Base-by-base conservation (phyloP, 1,140 invertebrate genomes). In the Chironomus tepperi region DNA sequence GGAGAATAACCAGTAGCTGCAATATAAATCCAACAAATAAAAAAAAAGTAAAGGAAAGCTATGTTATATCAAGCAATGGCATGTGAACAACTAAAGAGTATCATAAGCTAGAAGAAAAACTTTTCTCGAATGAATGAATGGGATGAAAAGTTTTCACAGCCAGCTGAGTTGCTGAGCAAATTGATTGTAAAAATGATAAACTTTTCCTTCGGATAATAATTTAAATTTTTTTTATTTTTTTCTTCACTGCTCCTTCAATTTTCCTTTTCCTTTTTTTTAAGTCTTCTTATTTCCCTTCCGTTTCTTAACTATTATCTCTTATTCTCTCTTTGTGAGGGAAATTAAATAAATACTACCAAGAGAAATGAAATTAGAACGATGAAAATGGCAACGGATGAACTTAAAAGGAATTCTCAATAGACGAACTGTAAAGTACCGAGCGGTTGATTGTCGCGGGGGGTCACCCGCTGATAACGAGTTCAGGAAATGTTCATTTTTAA, bases 181-280 rank as follows among this genome's bases (percentile, higher is more conserved):
- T 70, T 70, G 65, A 70, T 70, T 70, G 65, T 70, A 70, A 70
- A 70, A 70, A 70, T 70, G 65, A 70, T 70, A 70, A 70, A 70
- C 65, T 70, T 70, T 70, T 18, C 18, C 47, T 57, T 57, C 10
- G 65, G 16, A 70, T 70, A 70, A 70, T 70, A 70, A 70, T 70
- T 70, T 70, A 19, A 21, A 70, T 10, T 67, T 70, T 6, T 8
- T 70, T 18, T 70, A 16, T 16, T 16, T 67, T 12, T 67, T 8
- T 7, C 57, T 12, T n/a, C 3, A 7, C 15, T 47, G 43, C 43
- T 3, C 43, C 15, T n/a, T n/a, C n/a, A n/a, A n/a, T n/a, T n/a
- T n/a, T n/a, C n/a, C n/a, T 34, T 34, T 34, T 34, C 24, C 24
- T 34, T 34, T 34, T 34, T 34, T 34, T 5, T n/a, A 1, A 34